Base-by-base conservation (phyloP, 2,888 invertebrate genomes). In the Neoitamus cyanurus region DNA sequence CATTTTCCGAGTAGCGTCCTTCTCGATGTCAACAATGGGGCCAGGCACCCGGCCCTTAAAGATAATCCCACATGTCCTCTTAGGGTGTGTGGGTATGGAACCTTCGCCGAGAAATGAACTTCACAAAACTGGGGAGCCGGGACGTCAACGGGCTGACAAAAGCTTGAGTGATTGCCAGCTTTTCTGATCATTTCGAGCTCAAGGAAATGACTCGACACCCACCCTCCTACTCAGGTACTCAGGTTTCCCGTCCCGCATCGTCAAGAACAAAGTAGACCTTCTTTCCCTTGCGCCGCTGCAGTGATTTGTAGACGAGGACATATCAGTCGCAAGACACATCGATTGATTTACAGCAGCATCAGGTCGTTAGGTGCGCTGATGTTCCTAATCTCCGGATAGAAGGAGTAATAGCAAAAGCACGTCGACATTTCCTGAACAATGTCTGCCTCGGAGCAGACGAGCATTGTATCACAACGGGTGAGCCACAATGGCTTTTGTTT, bases 161-260 rank as follows among this genome's bases (percentile, higher is more conserved):
- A 75, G 13, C 75, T n/a, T 46, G 75, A 75, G 37, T 75, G 75
- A 75, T 75, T 75, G 75, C 75, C 75, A 75, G 37, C 28, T 75
- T 42, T 75, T 28, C 42, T 36, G 70, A 20, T 58, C 36, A 6
- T 36, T 36, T 15, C 3, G 37, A 73, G 20, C 34, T 73, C 13
- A 20, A 73, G 73, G 20, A 73, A 37, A 73, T 73, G 1, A 20
- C 7, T 36, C 2, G 15, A 46, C 46, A 42, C 11, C 75, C 11
- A 36, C 42, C 7, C 9, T 25, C n/a, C 11, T 25, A 31, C 37
- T 73, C 28, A 75, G 42, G 25, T n/a, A n/a, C n/a, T n/a, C n/a
- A n/a, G n/a, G n/a, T n/a, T n/a, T n/a, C n/a, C n/a, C n/a, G n/a
- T n/a, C n/a, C n/a, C n/a, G n/a, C n/a, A 1, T 73, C 11, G 42